Base-by-base conservation (phyloP, 23 tunicate species). In the Styela clava region DNA sequence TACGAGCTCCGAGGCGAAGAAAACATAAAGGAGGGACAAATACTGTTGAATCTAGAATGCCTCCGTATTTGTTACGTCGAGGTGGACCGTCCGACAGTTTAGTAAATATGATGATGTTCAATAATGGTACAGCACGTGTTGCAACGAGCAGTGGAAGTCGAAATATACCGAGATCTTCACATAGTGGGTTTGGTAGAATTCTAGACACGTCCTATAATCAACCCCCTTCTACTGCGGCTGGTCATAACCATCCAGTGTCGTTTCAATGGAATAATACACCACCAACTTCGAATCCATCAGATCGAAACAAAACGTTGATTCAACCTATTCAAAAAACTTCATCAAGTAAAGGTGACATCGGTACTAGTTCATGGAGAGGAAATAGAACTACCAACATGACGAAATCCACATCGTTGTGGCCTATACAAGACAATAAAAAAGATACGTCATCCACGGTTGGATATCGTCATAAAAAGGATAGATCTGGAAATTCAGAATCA, bases 201-300 rank as follows among this genome's bases (percentile, higher is more conserved):
- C 44, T 76, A 52, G 65, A 44, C 25, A 52, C 52, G 21, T 21
- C 24, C 22, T 76, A 76, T 26, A 52, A 23, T 27, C 81, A 36
- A 26, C 28, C 52, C 9, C 81, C 81, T 9, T 56, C 81, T 21
- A 44, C 81, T n/a, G 31, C 81, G 64, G 27, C 81, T 7, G 81
- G 33, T 26, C 81, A 76, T 26, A 52, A 44, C 18, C 81, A 44
- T 25, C 81, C 81, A 7, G n/a, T 36, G 23, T 44, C 65, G 27
- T 76, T 76, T 76, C 81, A 76, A 27, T 76, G 81, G 81, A 76
- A 76, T 24, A 76, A 76, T 31, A 27, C 62, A 19, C 64, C 65
- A 24, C 7, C 65, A 18, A 12, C n/a, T 23, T 44, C 65, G 12
- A 76, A 52, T 76, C 52, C 68, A 20, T 76, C 65, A 1, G 23